Conservation (phyloP, 2,113 vertebrate genomes). For the Sciurus niger region DNA sequence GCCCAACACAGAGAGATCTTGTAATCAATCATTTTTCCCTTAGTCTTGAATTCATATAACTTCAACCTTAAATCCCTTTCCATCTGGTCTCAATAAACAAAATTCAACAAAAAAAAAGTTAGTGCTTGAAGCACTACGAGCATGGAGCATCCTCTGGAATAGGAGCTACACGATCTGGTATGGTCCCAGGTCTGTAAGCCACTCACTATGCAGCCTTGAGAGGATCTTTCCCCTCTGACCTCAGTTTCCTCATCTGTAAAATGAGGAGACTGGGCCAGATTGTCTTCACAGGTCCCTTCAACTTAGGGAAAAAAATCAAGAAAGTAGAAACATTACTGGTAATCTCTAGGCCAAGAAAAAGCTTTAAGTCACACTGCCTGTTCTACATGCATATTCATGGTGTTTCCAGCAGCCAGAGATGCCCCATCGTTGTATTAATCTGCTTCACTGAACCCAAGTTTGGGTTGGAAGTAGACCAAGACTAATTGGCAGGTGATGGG, state of each 20-base stretch:
- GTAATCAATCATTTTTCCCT: not conserved
- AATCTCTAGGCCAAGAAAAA: not conserved
- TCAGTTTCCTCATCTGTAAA: not conserved
- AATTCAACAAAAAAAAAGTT: not conserved
- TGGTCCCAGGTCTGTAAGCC: not conserved
- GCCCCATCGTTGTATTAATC: not conserved
- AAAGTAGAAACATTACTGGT: not conserved
- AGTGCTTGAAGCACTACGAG: rapidly evolving
- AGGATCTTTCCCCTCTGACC: not conserved
- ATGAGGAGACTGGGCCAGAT: not conserved
- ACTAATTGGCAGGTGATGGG: not conserved
- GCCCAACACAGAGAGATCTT: not conserved
- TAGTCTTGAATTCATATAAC: not conserved
- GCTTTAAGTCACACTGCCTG: not conserved
- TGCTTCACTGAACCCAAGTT: not conserved
- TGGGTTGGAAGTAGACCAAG: not conserved
- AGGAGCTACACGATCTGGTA: rapidly evolving
- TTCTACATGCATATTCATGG: not conserved
- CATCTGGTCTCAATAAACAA: not conserved
- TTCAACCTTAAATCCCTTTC: not conserved
- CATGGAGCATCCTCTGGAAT: rapidly evolving
- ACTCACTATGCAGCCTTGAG: rapidly evolving
- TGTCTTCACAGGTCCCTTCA: not conserved
- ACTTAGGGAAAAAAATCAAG: not conserved
- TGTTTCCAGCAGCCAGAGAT: not conserved